Evolutionary conservation across 2,113 vertebrate species (phyloP), one percentile per base, ranked within the genome.

Genomic region (Nyctereutes procyonoides): DNA sequence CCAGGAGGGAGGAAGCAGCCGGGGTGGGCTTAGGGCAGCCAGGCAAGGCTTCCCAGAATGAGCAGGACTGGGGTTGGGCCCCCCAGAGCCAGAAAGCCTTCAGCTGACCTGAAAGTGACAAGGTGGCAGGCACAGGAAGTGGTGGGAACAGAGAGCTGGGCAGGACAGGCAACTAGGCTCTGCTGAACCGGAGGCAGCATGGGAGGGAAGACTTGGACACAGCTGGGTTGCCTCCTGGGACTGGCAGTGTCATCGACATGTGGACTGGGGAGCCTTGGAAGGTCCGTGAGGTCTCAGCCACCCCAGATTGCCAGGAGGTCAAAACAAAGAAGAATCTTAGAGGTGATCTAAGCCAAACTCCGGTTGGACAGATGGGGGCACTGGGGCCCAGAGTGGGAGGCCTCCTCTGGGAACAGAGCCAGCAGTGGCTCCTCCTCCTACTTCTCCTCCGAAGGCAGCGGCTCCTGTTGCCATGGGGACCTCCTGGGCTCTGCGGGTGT

Each of bases 391-490:
- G 96, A 97, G 96, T 98, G 92, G 98, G 97, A 97, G 97, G 98
- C 93, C 96, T 95, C 91, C 91, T 88, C 96, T 95, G 95, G 96
- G 97, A 97, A 94, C 65, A 43, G 28, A 97, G 98, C 97, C 97
- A 97, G 88, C 90, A 53, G 56, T 94, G 82, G 95, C 94, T 97
- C 92, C 98, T 97, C 98, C 97, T 98, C 96, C 96, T 76, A 97
- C 95, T 95, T 98, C 90, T 97, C 79, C 89, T 97, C 92, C 8
- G 13, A 86, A 87, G 56, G 84, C 96, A 81, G 97, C 4, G 65
- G 90, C 85, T 98, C 88, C 76, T 1, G 98, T 98, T 98, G 90
- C 98, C 94, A 98, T 98, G 96, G 98, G 94, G 95, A 98, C 53
- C 38, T 97, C 95, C 97, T 97, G 79, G 90, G 80, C 95, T 97